Conservation (phyloP, 2,113 vertebrate genomes). For the Bujurquina vittata region DNA sequence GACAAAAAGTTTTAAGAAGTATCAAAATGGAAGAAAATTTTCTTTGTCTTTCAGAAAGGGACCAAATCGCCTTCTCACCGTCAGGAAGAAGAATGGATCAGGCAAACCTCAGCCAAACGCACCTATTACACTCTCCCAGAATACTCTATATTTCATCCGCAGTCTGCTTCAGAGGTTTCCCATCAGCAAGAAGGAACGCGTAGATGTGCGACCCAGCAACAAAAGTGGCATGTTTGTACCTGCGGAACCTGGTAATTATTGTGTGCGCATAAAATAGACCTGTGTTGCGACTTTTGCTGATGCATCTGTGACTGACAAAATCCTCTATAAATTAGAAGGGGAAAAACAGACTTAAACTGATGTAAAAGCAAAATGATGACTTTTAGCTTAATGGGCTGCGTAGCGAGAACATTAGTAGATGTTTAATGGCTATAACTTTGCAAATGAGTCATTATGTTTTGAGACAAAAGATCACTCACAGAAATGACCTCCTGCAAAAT, state of each 20-base stretch:
- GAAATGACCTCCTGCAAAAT: background rate
- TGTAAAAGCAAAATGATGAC: background rate
- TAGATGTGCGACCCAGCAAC: slow-evolving; percentile 84
- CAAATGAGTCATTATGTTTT: too few species aligned
- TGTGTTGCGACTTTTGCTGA: background rate
- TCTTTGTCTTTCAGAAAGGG: slow-evolving; percentile 84
- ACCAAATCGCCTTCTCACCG: slow-evolving; percentile 84
- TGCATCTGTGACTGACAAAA: background rate
- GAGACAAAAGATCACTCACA: background rate
- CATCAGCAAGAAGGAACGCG: slow-evolving; percentile 86
- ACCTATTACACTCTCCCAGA: slow-evolving; percentile 83
- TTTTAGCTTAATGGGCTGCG: background rate
- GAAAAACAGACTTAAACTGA: background rate
- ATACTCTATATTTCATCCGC: slow-evolving; percentile 77
- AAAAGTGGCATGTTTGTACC: slow-evolving; percentile 76
- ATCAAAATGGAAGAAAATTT: background rate
- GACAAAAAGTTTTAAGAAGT: background rate
- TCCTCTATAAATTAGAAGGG: background rate
- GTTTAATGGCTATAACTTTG: background rate
- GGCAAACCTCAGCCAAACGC: slow-evolving; percentile 79
- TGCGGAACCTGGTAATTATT: slow-evolving; percentile 81
- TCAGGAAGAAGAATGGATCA: slow-evolving; percentile 88
- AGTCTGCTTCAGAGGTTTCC: slow-evolving; percentile 89
- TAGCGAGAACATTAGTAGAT: background rate
- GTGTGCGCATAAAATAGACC: background rate